Evolutionary conservation across 2,888 invertebrate genomes (phyloP), one percentile per base, ranked within the genome.

Genomic region (Busseola fusca): DNA sequence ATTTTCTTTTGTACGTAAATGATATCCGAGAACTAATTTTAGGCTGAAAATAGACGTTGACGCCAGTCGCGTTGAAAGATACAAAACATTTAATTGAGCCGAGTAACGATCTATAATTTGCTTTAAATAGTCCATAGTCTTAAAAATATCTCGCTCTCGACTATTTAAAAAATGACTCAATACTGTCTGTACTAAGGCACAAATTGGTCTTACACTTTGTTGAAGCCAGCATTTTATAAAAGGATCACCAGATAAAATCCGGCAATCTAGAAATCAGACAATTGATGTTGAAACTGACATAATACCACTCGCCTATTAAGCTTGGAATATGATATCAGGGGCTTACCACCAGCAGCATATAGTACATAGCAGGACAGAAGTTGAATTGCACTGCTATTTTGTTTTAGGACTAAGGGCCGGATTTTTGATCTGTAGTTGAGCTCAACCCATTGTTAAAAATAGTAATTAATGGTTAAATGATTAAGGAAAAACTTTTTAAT

Each of bases 1-100:
- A 64, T 57, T 72, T 77, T 76, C 57, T 40, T 84, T 85, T 85
- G 85, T 84, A 85, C 84, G 84, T 82, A 73, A 77, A 78, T 81
- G 67, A 80, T 75, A 64, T 74, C 52, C 34, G 69, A 76, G 74
- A 75, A 60, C 52, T 64, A 64, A 65, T 75, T 68, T 64, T 71
- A 72, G 54, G 57, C 71, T 78, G 64, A 65, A 75, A 65, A 72
- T 63, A 60, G 58, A 59, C 63, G 62, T 18, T 64, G 58, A 62
- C 66, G 81, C 50, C 74, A 76, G 79, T 77, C 76, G 77, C 74
- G 73, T 56, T 72, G 66, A 66, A 58, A 62, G 63, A 66, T 52
- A 60, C 7, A 37, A 69, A 34, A 65, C n/a, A 25, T 48, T 72
- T 42, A 54, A 67, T 27, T 40, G 37, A 45, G 64, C 66, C 45